Percentiles rank a stretch among this genome's conserved stretches.
Evolutionary conservation across 2,797 vertebrate species (phyloP).

Genomic region (Lepidocolaptes lacrymiger): DNA sequence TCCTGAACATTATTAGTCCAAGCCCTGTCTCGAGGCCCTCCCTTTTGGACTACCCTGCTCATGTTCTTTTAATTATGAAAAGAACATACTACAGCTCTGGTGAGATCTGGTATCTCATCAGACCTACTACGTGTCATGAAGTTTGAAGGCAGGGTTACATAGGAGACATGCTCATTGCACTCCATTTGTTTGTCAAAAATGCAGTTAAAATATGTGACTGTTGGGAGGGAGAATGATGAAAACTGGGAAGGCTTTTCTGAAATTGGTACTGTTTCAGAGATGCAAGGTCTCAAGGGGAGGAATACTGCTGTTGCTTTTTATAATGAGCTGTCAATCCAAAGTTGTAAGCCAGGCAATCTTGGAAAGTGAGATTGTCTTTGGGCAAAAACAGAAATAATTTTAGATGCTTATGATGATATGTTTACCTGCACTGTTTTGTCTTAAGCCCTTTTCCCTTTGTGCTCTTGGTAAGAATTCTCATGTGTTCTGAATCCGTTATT

Average conservation of each 20-base stretch:
- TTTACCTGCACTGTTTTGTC: neutral
- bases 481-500: neutral
- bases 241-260: slow-evolving; percentile 9
- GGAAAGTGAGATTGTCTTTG: neutral
- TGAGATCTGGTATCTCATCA: neutral
- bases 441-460: neutral
- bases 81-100: neutral
- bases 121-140: neutral
- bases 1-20: neutral
- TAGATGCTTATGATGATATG: neutral
- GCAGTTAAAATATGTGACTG: neutral
- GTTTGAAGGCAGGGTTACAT: neutral
- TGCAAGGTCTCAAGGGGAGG: neutral
- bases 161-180: neutral
- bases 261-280: neutral
- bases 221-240: neutral
- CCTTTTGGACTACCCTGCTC: neutral
- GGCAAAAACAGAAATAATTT: neutral
- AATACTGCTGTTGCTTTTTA: neutral
- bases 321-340: neutral
- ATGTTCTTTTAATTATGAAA: neutral
- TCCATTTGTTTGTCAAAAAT: slow-evolving; percentile 2
- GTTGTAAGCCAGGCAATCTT: neutral
- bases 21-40: neutral
- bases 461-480: neutral